A percentile compares a stretch with the other conserved stretches of the same genome.
Conservation (phyloP, 2,797 vertebrate species). For the Gallinago solitaria region DNA sequence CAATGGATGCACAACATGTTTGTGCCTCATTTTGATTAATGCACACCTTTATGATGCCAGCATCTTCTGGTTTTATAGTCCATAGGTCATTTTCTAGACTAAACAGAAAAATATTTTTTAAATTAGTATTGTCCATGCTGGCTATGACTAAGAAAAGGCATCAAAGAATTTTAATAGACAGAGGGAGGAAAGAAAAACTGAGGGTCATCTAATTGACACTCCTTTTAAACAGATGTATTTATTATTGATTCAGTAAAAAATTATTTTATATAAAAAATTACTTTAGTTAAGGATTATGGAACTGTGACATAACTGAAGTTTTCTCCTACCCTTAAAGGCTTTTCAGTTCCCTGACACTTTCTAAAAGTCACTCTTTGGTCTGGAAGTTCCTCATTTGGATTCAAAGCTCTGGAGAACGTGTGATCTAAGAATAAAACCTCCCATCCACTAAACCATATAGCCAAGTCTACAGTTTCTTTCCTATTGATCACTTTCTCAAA, state of each 20-base stretch:
- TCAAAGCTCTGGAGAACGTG: neutral
- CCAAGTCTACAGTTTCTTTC: neutral
- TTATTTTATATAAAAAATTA: too few species aligned
- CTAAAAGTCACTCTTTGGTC: neutral
- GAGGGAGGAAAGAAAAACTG: neutral
- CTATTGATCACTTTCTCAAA: neutral
- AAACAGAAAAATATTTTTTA: neutral
- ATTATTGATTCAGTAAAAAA: neutral
- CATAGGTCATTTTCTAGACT: neutral
- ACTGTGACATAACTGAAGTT: neutral
- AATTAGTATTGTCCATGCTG: neutral
- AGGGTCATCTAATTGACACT: neutral
- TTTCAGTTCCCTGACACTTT: too few species aligned
- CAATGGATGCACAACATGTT: neutral
- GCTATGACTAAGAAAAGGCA: neutral
- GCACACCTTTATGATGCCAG: neutral
- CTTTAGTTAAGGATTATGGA: neutral
- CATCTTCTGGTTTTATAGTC: neutral
- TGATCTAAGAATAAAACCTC: neutral
- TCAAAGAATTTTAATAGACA: neutral
- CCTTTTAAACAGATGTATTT: neutral
- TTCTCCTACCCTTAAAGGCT: neutral
- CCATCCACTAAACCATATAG: neutral
- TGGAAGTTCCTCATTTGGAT: neutral
- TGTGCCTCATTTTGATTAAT: neutral